Evolutionary conservation across 2,797 vertebrate genomes (phyloP), one percentile per base, ranked within the genome.

Genomic region (Decapterus maruadsi): DNA sequence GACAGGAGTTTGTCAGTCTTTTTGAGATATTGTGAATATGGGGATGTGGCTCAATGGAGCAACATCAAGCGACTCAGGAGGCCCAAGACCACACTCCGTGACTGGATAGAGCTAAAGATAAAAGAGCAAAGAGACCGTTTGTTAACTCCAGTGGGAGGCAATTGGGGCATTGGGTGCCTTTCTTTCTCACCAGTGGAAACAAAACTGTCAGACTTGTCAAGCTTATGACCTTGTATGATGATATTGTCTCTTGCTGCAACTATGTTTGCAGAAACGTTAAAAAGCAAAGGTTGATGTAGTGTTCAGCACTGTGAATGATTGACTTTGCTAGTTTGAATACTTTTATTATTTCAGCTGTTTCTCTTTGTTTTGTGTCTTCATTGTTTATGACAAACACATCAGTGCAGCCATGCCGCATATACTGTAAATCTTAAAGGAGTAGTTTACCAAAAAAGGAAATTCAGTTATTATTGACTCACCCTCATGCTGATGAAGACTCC

Each of bases 1-100:
- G 83, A 85, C 87, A 87, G 55, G 77, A 79, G 74, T 84, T 75
- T 78, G 83, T 87, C 89, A 76, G 73, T 83, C 78, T 84, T 91
- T 83, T 83, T 78, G 77, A 85, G 76, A 78, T 80, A 75, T 64
- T 55, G 72, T 62, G 81, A 82, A 80, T 63, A 65, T 74, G 19
- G 60, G 72, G 69, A 85, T 84, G 57, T 74, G 82, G 83, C 77
- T 88, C 75, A 6, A 13, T 86, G 82, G 77, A 87, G 87, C 68
- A 60, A 72, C 80, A 54, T 84, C 36, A 60, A 67, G 62, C 20
- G 56, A 68, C 84, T 80, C 17, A 0, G 60, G 85, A 83, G 80
- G 59, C 62, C 57, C n/a, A 8, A 40, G 78, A 89, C 72, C 69
- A 75, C 78, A 67, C 46, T 64, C 83, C 61, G 69, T 87, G 85